Conservation (phyloP, 2,113 vertebrate genomes). For the Sula dactylatra region DNA sequence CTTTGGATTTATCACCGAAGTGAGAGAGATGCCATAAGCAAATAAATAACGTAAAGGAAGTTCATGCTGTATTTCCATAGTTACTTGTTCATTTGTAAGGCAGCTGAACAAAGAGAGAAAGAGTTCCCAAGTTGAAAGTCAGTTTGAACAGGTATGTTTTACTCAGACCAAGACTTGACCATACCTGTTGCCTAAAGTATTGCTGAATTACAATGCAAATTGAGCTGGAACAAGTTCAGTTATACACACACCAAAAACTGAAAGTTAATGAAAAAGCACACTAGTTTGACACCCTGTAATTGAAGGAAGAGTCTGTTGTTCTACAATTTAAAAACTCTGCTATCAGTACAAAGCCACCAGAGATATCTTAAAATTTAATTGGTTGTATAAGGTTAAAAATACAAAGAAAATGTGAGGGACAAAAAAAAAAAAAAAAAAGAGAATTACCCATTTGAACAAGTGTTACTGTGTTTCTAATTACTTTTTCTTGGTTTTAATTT, state of each 20-base stretch:
- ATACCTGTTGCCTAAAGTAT: neutral
- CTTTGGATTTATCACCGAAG: neutral
- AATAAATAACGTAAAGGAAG: neutral
- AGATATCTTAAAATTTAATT: neutral
- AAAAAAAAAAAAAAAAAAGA: neutral
- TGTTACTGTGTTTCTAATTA: neutral
- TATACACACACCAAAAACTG: neutral
- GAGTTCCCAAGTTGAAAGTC: neutral
- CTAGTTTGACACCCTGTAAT: neutral
- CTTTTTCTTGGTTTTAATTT: neutral
- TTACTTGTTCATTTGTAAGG: neutral
- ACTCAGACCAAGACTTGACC: neutral
- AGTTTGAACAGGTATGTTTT: neutral
- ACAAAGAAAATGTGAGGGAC: neutral
- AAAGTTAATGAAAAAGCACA: neutral
- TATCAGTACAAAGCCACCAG: neutral
- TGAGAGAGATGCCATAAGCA: neutral
- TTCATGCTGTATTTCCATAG: neutral
- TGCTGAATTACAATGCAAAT: neutral
- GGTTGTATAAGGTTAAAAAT: neutral
- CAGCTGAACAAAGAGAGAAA: neutral
- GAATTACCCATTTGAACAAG: neutral
- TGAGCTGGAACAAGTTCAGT: neutral
- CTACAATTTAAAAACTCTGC: neutral
- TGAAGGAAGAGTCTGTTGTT: neutral